Base-by-base conservation (phyloP, 2,797 vertebrate genomes). In the Staurois parvus region DNA sequence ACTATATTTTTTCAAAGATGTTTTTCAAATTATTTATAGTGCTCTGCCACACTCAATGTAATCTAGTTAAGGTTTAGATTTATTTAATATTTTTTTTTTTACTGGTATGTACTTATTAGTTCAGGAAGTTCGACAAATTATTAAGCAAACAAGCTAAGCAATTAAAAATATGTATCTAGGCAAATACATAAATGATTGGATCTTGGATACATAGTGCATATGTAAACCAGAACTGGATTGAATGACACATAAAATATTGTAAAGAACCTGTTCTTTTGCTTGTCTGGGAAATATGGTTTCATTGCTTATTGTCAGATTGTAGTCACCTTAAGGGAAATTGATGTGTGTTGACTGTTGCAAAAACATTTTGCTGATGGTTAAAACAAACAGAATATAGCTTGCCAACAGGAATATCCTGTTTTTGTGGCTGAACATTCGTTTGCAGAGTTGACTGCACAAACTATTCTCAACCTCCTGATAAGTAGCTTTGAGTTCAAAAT, bases 361-460 rank as follows among this genome's bases (percentile, higher is more conserved):
- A 91, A 92, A 90, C 88, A 88, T 85, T 89, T 80, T 85, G 56
- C 89, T 94, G 91, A 92, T 92, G 90, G 88, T 92, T 93, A 91
- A 95, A 91, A 92, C 90, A 95, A 95, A 94, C 91, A 90, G 0
- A 6, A 67, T 88, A 89, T 72, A 76, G 84, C 88, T 89, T 19
- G 86, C 92, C 92, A 95, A 94, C 94, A 94, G 94, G 94, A 94
- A 95, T 93, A 95, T 94, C 94, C 95, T 95, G 94, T 93, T 95
- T 86, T 95, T 86, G 87, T 88, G 87, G 89, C 70, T 29, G 79
- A 89, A 87, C 0, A 13, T 89, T 91, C 81, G 70, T 91, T 92
- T 90, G 90, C 89, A 82, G 93, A 90, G 88, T 87, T 91, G 93
- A 91, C 92, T 94, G 89, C 89, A 93, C 89, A 92, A 92, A 89